phyloP scores from a whole-genome alignment of 2,797 vertebrate genomes.

The Anabas testudineus region DNA sequence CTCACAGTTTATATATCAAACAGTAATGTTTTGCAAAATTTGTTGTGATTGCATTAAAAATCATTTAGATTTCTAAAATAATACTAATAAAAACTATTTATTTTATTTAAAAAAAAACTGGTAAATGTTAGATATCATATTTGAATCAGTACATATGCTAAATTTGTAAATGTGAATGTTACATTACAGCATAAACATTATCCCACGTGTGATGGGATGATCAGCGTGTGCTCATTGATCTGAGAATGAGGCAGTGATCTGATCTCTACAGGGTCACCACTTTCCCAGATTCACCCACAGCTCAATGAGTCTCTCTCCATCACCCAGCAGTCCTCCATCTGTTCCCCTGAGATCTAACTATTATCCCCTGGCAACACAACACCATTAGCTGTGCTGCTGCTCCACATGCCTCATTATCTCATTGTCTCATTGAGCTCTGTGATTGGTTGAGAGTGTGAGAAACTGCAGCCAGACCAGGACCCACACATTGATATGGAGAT shows the following conservation, averaged over 20 bases:
- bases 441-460: conserved; percentile 89
- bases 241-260: conserved; percentile 61
- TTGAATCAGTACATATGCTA: neutral
- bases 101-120: too few relatives aligned
- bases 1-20: too few relatives aligned
- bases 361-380: conserved; percentile 59
- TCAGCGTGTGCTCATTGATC: conserved; percentile 52
- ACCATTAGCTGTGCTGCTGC: conserved; percentile 65
- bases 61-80: too few relatives aligned
- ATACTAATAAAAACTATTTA: too few relatives aligned
- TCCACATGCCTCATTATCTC: conserved; percentile 65
- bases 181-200: too few relatives aligned
- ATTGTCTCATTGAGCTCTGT: conserved; percentile 67
- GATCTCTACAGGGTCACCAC: conserved; percentile 56
- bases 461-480: conserved; percentile 80
- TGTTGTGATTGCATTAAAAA: too few relatives aligned
- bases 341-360: conserved; percentile 61
- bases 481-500: conserved; percentile 87
- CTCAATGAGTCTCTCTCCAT: conserved; percentile 7
- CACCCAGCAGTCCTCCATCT: conserved; percentile 40
- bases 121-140: too few relatives aligned
- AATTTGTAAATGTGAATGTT: neutral
- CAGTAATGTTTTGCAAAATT: too few relatives aligned
- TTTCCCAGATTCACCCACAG: conserved; percentile 54
- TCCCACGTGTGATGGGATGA: conserved; percentile 40